Evolutionary conservation across 2,113 vertebrate genomes (phyloP).

Genomic region (Phycodurus eques): DNA sequence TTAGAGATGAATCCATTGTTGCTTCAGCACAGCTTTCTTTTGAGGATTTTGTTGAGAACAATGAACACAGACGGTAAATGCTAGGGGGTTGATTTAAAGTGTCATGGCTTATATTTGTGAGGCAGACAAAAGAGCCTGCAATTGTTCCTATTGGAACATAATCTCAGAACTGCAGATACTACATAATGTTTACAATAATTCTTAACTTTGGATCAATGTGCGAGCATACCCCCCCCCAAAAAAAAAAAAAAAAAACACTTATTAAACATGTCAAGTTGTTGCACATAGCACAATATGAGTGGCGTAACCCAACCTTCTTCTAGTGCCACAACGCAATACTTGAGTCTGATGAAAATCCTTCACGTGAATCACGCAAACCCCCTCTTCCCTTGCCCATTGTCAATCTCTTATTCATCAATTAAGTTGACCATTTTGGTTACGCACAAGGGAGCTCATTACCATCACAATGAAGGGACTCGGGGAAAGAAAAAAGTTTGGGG

Average conservation of each 20-base stretch:
- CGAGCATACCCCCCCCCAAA: background rate
- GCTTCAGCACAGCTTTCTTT: background rate
- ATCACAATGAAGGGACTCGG: constrained; percentile 52
- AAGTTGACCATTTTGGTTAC: constrained; percentile 53
- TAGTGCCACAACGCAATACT: constrained; percentile 23
- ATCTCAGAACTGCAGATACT: background rate
- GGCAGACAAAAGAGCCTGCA: background rate
- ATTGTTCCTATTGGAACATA: background rate
- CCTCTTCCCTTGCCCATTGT: constrained; percentile 13
- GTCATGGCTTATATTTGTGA: background rate
- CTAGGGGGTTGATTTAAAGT: background rate
- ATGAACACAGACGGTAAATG: background rate
- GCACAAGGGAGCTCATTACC: constrained; percentile 49
- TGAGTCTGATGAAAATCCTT: constrained; percentile 30
- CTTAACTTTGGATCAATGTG: background rate
- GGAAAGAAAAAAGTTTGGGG: constrained; percentile 21
- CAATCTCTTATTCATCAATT: constrained; percentile 58
- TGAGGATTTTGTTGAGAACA: background rate
- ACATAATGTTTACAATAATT: background rate
- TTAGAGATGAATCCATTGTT: background rate
- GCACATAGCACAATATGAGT: background rate
- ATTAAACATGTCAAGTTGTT: background rate
- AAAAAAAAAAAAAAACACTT: background rate
- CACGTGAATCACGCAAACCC: constrained; percentile 44
- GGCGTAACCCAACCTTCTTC: background rate